phyloP scores from a whole-genome alignment of 2,888 invertebrate species.

The Ophioninae sp. region DNA sequence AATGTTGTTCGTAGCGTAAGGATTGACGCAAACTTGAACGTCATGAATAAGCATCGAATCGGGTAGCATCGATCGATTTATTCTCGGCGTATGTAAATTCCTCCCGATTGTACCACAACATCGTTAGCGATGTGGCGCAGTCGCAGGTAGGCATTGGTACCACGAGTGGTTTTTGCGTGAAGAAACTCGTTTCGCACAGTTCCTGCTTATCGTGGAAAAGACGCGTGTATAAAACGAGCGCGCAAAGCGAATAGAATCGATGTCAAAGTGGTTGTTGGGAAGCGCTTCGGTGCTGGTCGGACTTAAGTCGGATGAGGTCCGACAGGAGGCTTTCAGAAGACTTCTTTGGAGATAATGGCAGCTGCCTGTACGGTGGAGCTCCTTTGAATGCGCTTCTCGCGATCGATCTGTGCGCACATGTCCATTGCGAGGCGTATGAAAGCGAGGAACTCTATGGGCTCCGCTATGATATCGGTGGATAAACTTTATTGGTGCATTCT shows the following conservation, averaged over 20 bases:
- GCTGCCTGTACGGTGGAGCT: slow-evolving; percentile 29
- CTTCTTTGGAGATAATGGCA: slow-evolving; percentile 65
- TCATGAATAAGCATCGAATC: not conserved
- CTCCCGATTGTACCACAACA: slow-evolving; percentile 7
- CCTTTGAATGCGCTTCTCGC: slow-evolving; percentile 32
- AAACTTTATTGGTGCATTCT: slow-evolving; percentile 14
- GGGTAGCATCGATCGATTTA: not conserved
- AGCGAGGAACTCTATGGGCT: slow-evolving; percentile 18
- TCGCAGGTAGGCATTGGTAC: not conserved
- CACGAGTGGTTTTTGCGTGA: not conserved
- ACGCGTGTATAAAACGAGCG: slow-evolving; percentile 43
- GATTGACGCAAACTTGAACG: not conserved
- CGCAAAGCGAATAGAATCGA: slow-evolving; percentile 21
- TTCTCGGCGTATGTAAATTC: slow-evolving; percentile 7
- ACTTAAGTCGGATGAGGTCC: slow-evolving; percentile 26
- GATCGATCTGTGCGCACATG: slow-evolving; percentile 35
- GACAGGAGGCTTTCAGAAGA: slow-evolving; percentile 48
- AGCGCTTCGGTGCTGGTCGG: slow-evolving; percentile 22
- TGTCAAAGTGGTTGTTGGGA: not conserved
- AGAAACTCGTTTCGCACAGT: slow-evolving; percentile 33
- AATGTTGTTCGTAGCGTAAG: not conserved
- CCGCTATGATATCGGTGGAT: slow-evolving; percentile 24
- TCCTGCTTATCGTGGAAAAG: slow-evolving; percentile 15
- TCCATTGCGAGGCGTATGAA: slow-evolving; percentile 55
- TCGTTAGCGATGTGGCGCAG: slow-evolving; percentile 8